Conservation (phyloP, 2,888 invertebrate genomes). For the Synergus laeviventris region DNA sequence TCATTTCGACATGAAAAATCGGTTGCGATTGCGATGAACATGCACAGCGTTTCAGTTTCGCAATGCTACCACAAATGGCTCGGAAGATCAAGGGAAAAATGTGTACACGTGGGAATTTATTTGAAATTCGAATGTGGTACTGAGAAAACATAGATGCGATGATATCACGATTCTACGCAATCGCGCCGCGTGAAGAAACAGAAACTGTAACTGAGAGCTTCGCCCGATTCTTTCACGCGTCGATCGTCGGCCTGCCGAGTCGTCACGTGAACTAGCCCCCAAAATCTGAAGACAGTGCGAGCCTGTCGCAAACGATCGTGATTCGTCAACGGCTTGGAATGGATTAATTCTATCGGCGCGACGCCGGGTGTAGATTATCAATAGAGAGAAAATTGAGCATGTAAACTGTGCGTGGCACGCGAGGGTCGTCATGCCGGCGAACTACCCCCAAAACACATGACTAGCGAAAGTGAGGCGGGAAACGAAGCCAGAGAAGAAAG, state of each 20-base stretch:
- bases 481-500: not conserved
- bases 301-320: slow-evolving; percentile 53
- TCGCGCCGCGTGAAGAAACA: not conserved
- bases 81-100: not conserved
- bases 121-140: slow-evolving; percentile 19
- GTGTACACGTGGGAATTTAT: slow-evolving; percentile 28
- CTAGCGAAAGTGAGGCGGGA: slow-evolving; percentile 34
- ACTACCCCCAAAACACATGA: slow-evolving; percentile 36
- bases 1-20: not conserved
- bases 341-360: slow-evolving; percentile 39
- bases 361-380: slow-evolving; percentile 36
- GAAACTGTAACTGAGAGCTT: slow-evolving; percentile 5
- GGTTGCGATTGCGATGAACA: not conserved
- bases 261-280: slow-evolving; percentile 60
- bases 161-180: slow-evolving; percentile 4
- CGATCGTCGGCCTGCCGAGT: slow-evolving; percentile 45
- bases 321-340: slow-evolving; percentile 37
- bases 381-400: slow-evolving; percentile 38
- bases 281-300: slow-evolving; percentile 62
- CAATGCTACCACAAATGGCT: not conserved
- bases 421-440: slow-evolving; percentile 37
- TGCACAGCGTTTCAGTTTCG: not conserved
- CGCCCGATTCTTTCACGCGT: slow-evolving; percentile 12
- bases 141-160: not conserved
- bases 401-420: slow-evolving; percentile 34